Evolutionary conservation across 2,113 vertebrate species (phyloP).

Genomic region (Cisticola juncidis): DNA sequence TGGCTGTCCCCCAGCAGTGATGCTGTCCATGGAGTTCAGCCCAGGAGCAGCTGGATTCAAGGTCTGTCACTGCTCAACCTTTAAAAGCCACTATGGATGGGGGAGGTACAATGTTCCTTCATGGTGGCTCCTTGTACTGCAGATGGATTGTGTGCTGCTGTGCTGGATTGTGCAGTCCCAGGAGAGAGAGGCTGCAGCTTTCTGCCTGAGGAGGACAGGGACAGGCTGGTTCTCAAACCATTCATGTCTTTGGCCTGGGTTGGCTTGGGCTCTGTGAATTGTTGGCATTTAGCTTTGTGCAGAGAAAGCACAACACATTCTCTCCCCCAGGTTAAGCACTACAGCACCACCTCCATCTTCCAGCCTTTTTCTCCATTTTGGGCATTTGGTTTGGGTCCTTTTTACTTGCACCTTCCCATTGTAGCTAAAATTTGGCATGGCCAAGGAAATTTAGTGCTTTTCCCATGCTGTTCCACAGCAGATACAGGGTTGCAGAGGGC

Average conservation of each 20-base stretch:
- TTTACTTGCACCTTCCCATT: not conserved
- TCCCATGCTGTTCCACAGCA: not conserved
- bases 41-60: not conserved
- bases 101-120: rapidly evolving
- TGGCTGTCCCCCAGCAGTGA: not conserved
- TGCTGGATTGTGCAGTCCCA: not conserved
- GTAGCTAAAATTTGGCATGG: not conserved
- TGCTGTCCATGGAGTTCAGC: not conserved
- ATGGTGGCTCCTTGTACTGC: rapidly evolving
- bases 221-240: not conserved
- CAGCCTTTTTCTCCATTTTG: not conserved
- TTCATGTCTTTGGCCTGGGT: not conserved
- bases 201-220: not conserved
- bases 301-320: rapidly evolving
- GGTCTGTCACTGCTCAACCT: not conserved
- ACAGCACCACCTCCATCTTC: not conserved
- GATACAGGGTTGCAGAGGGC: not conserved
- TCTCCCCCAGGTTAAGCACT: not conserved
- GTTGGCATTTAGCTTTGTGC: not conserved
- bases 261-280: not conserved
- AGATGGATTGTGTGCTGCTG: not conserved
- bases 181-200: not conserved
- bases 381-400: not conserved
- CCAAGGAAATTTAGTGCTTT: not conserved
- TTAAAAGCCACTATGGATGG: not conserved